Percentiles rank a stretch among this genome's conserved stretches.
Conservation (phyloP, 2,888 invertebrate species). For the Trilocha varians region DNA sequence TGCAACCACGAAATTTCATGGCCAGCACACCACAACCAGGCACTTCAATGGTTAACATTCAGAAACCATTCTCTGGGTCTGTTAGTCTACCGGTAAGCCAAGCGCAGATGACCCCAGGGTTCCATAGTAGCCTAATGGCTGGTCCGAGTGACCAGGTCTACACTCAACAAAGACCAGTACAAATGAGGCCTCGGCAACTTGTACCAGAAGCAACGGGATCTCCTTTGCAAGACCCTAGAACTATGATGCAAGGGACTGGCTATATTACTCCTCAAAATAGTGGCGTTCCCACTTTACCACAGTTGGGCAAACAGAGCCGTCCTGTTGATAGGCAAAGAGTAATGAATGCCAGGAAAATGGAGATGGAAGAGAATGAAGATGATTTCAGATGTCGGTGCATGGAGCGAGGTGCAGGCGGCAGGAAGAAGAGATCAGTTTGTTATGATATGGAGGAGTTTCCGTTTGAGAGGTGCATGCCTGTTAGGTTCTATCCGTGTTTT, state of each 20-base stretch:
- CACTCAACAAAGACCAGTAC: neutral
- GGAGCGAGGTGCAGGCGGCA: constrained; percentile 16
- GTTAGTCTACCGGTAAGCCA: neutral
- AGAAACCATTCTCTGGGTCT: neutral
- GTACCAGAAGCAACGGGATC: neutral
- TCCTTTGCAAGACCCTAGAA: too few species aligned
- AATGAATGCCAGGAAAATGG: constrained; percentile 6
- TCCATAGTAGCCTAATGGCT: neutral
- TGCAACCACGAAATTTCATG: neutral
- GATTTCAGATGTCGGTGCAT: constrained; percentile 21
- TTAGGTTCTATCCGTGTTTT: constrained; percentile 18
- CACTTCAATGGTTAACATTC: neutral
- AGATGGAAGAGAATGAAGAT: constrained; percentile 15
- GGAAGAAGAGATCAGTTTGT: constrained; percentile 10
- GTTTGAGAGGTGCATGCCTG: constrained; percentile 16
- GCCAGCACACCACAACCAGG: neutral
- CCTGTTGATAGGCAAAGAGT: neutral
- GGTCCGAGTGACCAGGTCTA: neutral
- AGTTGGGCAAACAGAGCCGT: neutral
- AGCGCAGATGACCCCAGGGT: neutral
- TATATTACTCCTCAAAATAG: neutral
- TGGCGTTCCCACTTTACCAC: too few species aligned
- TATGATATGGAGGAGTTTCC: constrained; percentile 11
- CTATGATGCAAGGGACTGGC: too few species aligned
- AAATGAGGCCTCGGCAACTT: neutral